These are phyloP conservation scores for Gobius niger DNA, from an alignment of 2,113 vertebrate species.

Conservation along the genomic window DNA sequence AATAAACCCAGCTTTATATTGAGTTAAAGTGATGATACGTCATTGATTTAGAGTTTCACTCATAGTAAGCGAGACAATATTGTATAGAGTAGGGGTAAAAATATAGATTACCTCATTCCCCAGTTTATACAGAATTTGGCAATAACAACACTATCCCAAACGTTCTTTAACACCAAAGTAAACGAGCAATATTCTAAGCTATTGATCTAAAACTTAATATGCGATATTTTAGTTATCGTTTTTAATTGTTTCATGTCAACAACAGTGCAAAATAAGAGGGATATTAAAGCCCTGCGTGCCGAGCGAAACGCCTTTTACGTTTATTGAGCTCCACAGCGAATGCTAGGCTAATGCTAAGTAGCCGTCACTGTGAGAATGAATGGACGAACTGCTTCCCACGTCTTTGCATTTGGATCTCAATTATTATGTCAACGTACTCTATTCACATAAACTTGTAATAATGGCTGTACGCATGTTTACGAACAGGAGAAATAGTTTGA, in stretches of 20 bases:
- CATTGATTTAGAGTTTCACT: not conserved
- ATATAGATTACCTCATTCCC: too few species aligned
- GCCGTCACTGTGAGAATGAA: not conserved
- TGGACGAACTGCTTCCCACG: accelerated
- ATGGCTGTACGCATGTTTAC: not conserved
- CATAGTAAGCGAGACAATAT: too few species aligned
- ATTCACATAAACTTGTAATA: not conserved
- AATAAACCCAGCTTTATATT: not conserved
- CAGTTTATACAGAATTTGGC: too few species aligned
- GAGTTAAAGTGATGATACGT: not conserved
- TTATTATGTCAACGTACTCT: not conserved
- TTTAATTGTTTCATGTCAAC: too few species aligned
- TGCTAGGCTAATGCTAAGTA: slow-evolving; percentile 16
- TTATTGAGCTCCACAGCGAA: slow-evolving; percentile 26
- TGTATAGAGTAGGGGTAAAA: too few species aligned
- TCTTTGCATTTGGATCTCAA: not conserved
- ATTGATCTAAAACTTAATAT: too few species aligned
- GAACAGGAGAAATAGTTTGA: slow-evolving; percentile 32
- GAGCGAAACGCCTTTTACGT: not conserved
- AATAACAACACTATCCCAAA: too few species aligned
- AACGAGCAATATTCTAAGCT: too few species aligned
- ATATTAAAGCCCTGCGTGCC: not conserved
- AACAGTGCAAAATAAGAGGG: not conserved
- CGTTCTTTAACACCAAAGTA: too few species aligned
- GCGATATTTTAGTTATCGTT: too few species aligned